Evolutionary conservation across 2,888 invertebrate genomes (phyloP).

Genomic region (Odontothrips loti): DNA sequence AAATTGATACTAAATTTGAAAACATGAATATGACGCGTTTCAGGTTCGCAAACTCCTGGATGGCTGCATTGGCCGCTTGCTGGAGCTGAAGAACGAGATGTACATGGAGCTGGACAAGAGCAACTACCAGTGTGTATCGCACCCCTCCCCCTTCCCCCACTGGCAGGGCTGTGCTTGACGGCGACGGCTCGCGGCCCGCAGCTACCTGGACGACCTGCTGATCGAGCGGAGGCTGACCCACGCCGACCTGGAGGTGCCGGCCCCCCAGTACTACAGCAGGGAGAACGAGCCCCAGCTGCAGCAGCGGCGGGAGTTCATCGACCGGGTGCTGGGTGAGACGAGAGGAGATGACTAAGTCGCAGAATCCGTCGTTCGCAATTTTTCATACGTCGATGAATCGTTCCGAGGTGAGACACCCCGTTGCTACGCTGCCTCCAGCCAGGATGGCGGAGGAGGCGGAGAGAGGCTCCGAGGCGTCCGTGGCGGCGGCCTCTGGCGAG

Average conservation of each 20-base stretch:
- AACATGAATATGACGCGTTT: not conserved
- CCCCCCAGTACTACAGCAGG: conserved; percentile 59
- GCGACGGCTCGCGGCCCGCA: conserved; percentile 47
- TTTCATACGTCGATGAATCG: too few relatives aligned
- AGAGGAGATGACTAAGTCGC: too few relatives aligned
- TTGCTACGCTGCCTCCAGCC: not conserved
- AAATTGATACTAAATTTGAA: too few relatives aligned
- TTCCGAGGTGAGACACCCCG: too few relatives aligned
- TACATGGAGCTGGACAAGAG: conserved; percentile 34
- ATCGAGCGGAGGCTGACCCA: conserved; percentile 66
- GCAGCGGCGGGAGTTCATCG: conserved; percentile 44
- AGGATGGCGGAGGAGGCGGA: conserved; percentile 21
- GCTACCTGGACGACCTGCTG: conserved; percentile 68
- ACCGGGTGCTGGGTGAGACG: conserved; percentile 40
- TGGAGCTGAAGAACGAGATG: conserved; percentile 36
- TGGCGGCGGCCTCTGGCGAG: conserved; percentile 42
- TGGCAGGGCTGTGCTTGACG: conserved; percentile 42
- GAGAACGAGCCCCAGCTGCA: conserved; percentile 48
- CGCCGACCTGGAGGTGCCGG: conserved; percentile 58
- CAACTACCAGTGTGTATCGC: conserved; percentile 1
- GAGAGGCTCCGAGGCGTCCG: conserved; percentile 45
- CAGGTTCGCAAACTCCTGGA: not conserved
- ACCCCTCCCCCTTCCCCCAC: not conserved
- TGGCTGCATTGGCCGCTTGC: conserved; percentile 31
- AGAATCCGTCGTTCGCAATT: too few relatives aligned